Evolutionary conservation across 2,113 vertebrate species (phyloP), one percentile per base, ranked within the genome.

Genomic region (Pelusios castaneus): DNA sequence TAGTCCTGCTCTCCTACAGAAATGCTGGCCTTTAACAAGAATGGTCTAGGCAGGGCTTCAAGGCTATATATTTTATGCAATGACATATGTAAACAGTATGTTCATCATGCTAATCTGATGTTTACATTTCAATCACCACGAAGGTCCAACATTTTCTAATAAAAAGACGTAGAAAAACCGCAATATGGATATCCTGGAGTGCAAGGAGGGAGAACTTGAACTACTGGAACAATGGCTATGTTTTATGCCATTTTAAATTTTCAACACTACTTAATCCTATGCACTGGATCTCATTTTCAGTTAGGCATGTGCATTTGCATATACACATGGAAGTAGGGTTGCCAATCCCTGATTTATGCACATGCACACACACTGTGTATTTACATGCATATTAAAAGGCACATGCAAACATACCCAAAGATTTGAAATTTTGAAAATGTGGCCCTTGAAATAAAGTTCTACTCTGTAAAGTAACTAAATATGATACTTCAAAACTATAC

Each of bases 381-480:
- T 86, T 21, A 43, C 8, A 67, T 43, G 34, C 31, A 75, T 85
- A 43, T 29, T n/a, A 16, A 38, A 21, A 67, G 19, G 34, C 63
- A 67, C 19, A 67, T 63, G 31, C 60, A 63, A n/a, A 63, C 31
- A 63, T 1, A 75, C n/a, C 16, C 2, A 17, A 52, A 52, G 13
- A 22, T n/a, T 76, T 87, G 14, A 55, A 89, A 90, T 22, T 54
- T 75, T 89, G 81, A 75, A 78, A 87, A 17, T 47, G 89, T 34
- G 38, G 76, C 29, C 93, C 86, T 41, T 41, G 80, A 82, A 94
- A 92, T 47, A 41, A 84, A 11, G 51, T 56, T 93, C 80, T 89
- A 85, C 60, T 1, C 19, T 89, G 92, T 96, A 95, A 97, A 96
- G 93, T 85, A 89, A 76, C 11, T 75, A 75, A 43, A 75, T 43